These are phyloP conservation scores for Chondrosia reniformis DNA, from an alignment of 37 sponge, comb jelly and placozoan species.

Conservation along the genomic window DNA sequence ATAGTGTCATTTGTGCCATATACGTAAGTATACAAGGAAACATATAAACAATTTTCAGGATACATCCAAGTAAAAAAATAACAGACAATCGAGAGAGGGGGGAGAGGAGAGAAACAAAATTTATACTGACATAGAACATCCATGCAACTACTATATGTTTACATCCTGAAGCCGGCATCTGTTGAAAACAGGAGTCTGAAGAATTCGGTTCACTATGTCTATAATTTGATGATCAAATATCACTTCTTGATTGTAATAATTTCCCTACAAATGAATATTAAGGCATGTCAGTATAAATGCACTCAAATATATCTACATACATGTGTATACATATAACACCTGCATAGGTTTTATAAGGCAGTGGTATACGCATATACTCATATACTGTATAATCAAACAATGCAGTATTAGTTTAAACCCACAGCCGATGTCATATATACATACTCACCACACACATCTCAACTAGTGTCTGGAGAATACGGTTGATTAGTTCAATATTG, in stretches of 20 bases:
- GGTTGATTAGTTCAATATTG: conserved; percentile 39
- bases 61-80: neutral
- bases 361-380: neutral
- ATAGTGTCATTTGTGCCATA: neutral
- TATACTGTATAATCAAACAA: neutral
- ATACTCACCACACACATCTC: conserved; percentile 43
- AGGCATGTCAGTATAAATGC: neutral
- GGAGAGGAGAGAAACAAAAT: too few species aligned
- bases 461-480: conserved; percentile 41
- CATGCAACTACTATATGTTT: too few species aligned
- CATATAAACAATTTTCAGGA: neutral
- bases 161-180: neutral
- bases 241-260: conserved; percentile 37
- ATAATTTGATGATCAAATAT: conserved; percentile 48
- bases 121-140: too few species aligned
- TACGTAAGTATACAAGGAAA: neutral
- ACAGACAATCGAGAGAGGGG: neutral
- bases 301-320: neutral
- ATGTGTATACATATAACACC: neutral
- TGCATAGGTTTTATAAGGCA: neutral
- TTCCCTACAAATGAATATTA: conserved; percentile 28
- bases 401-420: neutral
- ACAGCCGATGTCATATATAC: neutral
- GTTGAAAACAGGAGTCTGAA: neutral
- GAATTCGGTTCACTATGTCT: conserved; percentile 35